Evolutionary conservation across 64 coral and sea anemone genomes (phyloP).

Genomic region (Platygyra sinensis): DNA sequence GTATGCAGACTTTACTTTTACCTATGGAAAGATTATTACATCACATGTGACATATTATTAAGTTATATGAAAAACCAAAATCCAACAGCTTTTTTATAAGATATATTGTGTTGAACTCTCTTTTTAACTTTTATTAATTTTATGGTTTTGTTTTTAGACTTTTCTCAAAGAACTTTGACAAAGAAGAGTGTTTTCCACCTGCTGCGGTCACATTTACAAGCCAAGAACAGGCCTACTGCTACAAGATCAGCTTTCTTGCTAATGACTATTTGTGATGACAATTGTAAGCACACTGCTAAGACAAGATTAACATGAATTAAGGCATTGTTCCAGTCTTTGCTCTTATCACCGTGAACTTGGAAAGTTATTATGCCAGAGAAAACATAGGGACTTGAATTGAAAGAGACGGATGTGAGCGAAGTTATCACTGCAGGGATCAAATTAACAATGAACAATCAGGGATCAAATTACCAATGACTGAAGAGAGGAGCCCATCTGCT

Average conservation of each 20-base stretch:
- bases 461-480: neutral
- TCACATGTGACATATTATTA: too few species aligned
- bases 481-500: too few species aligned
- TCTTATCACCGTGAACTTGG: neutral
- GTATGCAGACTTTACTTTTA: too few species aligned
- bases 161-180: constrained; percentile 36
- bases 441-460: too few species aligned
- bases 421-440: neutral
- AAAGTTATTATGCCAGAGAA: neutral
- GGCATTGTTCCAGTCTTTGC: neutral
- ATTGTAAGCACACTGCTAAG: neutral
- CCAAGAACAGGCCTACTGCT: neutral
- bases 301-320: neutral
- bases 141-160: neutral
- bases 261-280: constrained; percentile 5
- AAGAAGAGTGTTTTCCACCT: constrained; percentile 18
- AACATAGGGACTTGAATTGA: neutral
- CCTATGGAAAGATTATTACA: too few species aligned
- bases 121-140: neutral
- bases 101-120: too few species aligned
- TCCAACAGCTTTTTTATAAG: too few species aligned
- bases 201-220: neutral
- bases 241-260: constrained; percentile 32
- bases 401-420: neutral
- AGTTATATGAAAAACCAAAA: too few species aligned